Percentiles rank a stretch among this genome's conserved stretches.
phyloP scores from a whole-genome alignment of 2,888 invertebrate species.

The Drosophila anceps region DNA sequence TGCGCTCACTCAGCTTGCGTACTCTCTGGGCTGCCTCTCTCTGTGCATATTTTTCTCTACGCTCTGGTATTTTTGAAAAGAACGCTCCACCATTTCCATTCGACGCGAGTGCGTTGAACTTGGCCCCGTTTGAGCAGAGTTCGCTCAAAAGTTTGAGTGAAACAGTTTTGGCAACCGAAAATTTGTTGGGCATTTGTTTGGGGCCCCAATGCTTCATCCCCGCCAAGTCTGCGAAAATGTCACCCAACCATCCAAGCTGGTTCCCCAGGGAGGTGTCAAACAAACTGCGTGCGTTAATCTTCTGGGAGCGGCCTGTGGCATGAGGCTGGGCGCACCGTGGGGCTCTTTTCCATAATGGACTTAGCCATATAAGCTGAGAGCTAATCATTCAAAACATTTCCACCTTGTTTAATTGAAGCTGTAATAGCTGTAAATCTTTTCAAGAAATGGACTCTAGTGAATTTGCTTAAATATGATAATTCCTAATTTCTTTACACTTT shows the following conservation, averaged over 20 bases:
- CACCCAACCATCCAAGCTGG: slow-evolving; percentile 28
- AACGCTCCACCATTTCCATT: slow-evolving; percentile 18
- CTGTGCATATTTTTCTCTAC: not conserved
- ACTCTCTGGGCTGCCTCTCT: slow-evolving; percentile 8
- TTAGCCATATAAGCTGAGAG: not conserved
- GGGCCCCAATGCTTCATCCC: not conserved
- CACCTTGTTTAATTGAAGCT: slow-evolving; percentile 1
- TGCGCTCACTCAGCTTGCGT: slow-evolving; percentile 7
- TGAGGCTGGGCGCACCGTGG: slow-evolving; percentile 50
- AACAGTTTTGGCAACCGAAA: slow-evolving; percentile 27
- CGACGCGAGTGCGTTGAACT: slow-evolving; percentile 68
- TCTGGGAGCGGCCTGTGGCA: slow-evolving; percentile 21
- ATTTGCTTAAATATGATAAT: not conserved
- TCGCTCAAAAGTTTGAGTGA: slow-evolving; percentile 60
- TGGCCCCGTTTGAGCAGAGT: slow-evolving; percentile 45
- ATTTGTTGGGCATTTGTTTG: slow-evolving; percentile 41
- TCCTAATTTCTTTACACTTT: not conserved
- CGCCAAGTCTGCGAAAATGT: slow-evolving; percentile 25
- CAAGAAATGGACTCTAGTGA: not conserved
- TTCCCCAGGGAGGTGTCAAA: slow-evolving; percentile 54
- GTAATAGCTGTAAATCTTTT: not conserved
- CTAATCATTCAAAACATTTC: not conserved
- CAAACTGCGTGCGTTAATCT: slow-evolving; percentile 71
- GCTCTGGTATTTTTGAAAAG: slow-evolving; percentile 2
- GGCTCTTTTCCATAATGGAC: slow-evolving; percentile 18